Conservation (phyloP, 2,888 invertebrate genomes). For the Eulithis testata region DNA sequence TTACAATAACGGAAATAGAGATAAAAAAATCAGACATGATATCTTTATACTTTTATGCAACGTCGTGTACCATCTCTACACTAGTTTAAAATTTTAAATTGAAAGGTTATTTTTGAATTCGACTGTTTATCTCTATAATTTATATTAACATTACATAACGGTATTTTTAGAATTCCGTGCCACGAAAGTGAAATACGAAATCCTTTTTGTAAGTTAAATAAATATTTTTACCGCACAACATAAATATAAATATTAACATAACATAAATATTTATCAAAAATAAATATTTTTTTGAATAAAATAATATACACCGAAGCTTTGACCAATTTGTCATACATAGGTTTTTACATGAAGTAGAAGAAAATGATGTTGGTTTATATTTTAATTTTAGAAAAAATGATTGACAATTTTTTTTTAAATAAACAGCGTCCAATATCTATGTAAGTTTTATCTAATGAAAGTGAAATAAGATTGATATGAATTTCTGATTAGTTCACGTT, state of each 20-base stretch:
- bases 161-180: background rate
- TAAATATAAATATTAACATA: too few relatives aligned
- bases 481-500: constrained; percentile 64
- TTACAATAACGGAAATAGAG: constrained; percentile 34
- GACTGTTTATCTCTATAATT: background rate
- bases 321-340: too few relatives aligned
- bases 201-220: background rate
- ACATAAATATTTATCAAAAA: too few relatives aligned
- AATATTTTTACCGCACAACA: too few relatives aligned
- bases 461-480: constrained; percentile 67
- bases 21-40: constrained; percentile 45
- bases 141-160: background rate
- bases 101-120: constrained; percentile 14
- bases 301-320: too few relatives aligned
- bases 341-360: too few relatives aligned
- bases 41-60: constrained; percentile 52
- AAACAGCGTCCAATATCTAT: constrained; percentile 28
- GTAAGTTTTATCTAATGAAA: constrained; percentile 59
- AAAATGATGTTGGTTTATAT: background rate
- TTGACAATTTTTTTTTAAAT: background rate
- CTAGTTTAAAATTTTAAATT: constrained; percentile 25
- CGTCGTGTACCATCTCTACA: constrained; percentile 35
- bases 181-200: background rate
- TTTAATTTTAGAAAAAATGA: background rate
- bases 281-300: too few relatives aligned